Percentiles rank a stretch among this genome's conserved stretches.
These are phyloP conservation scores for Chaunax sp. DNA, from an alignment of 2,797 vertebrate species.

Conservation along the genomic window DNA sequence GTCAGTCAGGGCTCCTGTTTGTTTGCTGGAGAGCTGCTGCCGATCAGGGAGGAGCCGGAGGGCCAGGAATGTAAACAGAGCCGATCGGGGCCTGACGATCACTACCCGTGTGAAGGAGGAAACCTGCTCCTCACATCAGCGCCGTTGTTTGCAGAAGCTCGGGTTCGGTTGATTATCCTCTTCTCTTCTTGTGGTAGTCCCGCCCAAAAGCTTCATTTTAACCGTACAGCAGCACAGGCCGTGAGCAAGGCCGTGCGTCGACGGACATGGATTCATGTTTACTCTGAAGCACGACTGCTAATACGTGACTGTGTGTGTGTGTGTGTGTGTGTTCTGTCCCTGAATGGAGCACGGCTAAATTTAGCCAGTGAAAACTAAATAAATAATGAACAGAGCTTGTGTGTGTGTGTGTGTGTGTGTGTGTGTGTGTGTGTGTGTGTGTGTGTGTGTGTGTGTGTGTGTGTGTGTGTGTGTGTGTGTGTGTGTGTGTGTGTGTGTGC, in stretches of 20 bases:
- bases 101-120: constrained; percentile 35
- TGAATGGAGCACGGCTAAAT: constrained; percentile 79
- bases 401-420: constrained; percentile 13
- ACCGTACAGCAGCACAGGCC: constrained; percentile 16
- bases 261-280: constrained; percentile 57
- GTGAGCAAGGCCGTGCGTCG: constrained; percentile 31
- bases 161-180: constrained; percentile 5
- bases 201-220: constrained; percentile 29
- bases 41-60: constrained; percentile 66
- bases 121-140: constrained; percentile 18
- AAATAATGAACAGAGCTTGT: constrained; percentile 74
- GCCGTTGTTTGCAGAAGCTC: constrained; percentile 33
- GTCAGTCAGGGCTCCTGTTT: constrained; percentile 50
- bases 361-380: constrained; percentile 79
- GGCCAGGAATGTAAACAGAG: constrained; percentile 75
- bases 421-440: constrained; percentile 16
- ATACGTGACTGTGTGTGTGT: constrained; percentile 52
- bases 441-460: constrained; percentile 15
- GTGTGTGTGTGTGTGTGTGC: constrained; percentile 16
- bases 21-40: constrained; percentile 49
- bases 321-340: constrained; percentile 50
- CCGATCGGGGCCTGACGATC: constrained; percentile 59
- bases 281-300: constrained; percentile 55
- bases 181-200: constrained; percentile 20
- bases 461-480: constrained; percentile 18